Base-by-base conservation (phyloP, 2,797 vertebrate species). In the Rhincodon typus region DNA sequence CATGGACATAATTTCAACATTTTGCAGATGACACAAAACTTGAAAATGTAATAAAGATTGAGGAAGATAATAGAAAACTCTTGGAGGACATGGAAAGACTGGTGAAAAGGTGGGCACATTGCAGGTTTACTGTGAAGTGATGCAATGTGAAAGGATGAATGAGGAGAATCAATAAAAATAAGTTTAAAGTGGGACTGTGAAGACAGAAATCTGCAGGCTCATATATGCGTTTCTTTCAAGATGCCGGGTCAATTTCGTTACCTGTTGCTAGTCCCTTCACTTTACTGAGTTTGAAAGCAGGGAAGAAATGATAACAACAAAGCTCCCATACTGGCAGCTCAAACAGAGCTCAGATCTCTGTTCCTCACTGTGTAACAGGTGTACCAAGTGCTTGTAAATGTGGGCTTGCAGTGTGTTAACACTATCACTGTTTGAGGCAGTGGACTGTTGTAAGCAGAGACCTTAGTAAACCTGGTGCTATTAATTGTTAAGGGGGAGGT, bases 231-330 rank as follows among this genome's bases (percentile, higher is more conserved):
- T 1, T 10, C 21, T 50, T 3, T 25, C 17, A 86, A 50, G 46
- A 42, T 27, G 84, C 1, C 6, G 17, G 21, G 84, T 62, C 57
- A 62, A 62, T 10, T 62, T 62, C 8, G 13, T 62, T 10, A 62
- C 57, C 57, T 12, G 12, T 62, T 62, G 57, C 57, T 12, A 62
- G 57, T 12, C 17, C 21, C 19, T 25, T 23, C 6, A 21, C 42
- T 86, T 86, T 42, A 46, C 82, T 46, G 72, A 74, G 72, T 27
- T 27, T 27, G 57, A 72, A 84, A 42, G 82, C 82, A 86, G 46
- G 42, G 38, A 42, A n/a, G 38, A 13, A 30, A 77, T 34, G 72
- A 77, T 77, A 98, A 97, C 97, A 97, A 97, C 98, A 98, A 98
- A 98, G 98, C 96, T 84, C 97, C 88, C 88, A 94, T 74, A 96